A percentile compares a stretch with the other conserved stretches of the same genome.
Evolutionary conservation across 2,888 invertebrate genomes (phyloP).

Genomic region (Lumbricus terrestris): DNA sequence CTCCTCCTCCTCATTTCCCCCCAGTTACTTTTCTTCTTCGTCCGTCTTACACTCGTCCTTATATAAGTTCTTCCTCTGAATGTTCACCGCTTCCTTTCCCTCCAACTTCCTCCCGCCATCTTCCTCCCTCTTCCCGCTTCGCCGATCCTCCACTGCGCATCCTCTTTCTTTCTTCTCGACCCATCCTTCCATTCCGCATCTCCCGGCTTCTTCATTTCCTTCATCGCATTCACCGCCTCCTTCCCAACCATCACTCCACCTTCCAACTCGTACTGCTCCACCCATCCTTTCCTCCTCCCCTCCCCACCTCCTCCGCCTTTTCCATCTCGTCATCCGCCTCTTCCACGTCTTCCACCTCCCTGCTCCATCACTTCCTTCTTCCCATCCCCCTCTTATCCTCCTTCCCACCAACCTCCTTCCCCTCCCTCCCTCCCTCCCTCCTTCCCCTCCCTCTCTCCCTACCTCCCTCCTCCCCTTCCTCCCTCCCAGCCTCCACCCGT

Average conservation of each 20-base stretch:
- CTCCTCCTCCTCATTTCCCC: too few species aligned
- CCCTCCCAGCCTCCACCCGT: background rate
- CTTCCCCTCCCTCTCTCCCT: background rate
- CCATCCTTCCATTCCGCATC: background rate
- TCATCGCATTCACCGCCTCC: background rate
- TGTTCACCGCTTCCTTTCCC: background rate
- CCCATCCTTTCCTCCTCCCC: background rate
- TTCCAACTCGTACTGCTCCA: background rate
- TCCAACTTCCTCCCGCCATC: background rate
- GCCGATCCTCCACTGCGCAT: background rate
- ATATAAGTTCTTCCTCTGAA: too few species aligned
- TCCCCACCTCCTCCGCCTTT: background rate
- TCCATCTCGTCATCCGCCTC: background rate
- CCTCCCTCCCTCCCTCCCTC: background rate
- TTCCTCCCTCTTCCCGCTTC: background rate
- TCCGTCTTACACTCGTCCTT: too few species aligned
- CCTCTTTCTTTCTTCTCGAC: background rate
- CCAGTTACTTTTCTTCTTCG: too few species aligned
- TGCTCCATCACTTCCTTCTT: background rate
- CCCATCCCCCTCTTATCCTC: background rate
- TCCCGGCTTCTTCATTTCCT: background rate
- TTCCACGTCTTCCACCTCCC: background rate
- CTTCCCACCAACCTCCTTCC: background rate
- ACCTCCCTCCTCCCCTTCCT: background rate
- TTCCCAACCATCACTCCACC: background rate